Evolutionary conservation across 2,888 invertebrate genomes (phyloP).

Genomic region (Mechanitis messenoides): DNA sequence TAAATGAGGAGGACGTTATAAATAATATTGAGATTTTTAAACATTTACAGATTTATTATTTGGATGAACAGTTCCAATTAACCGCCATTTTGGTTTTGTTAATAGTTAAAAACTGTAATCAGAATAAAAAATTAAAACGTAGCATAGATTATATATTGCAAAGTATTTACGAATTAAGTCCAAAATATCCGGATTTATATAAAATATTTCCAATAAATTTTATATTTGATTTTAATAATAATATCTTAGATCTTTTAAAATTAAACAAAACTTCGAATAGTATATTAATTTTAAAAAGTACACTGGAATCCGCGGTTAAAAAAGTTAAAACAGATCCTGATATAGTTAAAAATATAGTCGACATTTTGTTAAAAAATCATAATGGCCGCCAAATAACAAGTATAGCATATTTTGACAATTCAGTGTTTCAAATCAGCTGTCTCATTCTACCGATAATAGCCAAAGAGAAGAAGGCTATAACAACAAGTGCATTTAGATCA

Average conservation of each 20-base stretch:
- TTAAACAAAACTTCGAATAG: constrained; percentile 57
- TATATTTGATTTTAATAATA: constrained; percentile 56
- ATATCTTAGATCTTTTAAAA: constrained; percentile 48
- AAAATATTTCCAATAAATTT: constrained; percentile 56
- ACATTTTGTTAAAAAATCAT: constrained; percentile 49
- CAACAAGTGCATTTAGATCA: constrained; percentile 54
- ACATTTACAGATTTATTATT: constrained; percentile 51
- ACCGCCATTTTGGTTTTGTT: constrained; percentile 54
- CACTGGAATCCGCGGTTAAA: constrained; percentile 61
- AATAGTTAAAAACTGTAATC: constrained; percentile 53
- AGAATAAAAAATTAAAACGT: constrained; percentile 50
- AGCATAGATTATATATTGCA: constrained; percentile 51
- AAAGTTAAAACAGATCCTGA: constrained; percentile 57
- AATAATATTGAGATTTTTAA: constrained; percentile 51
- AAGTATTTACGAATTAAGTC: constrained; percentile 57
- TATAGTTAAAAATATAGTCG: constrained; percentile 58
- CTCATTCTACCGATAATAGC: constrained; percentile 58
- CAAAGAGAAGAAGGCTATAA: constrained; percentile 61
- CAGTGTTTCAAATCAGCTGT: constrained; percentile 63
- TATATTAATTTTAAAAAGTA: constrained; percentile 47
- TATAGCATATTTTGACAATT: constrained; percentile 55
- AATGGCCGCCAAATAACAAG: constrained; percentile 36
- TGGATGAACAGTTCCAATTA: constrained; percentile 64
- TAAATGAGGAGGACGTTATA: constrained; percentile 39
- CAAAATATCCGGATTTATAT: constrained; percentile 61